phyloP scores from a whole-genome alignment of 2,888 invertebrate genomes.

The Torymus texanus region DNA sequence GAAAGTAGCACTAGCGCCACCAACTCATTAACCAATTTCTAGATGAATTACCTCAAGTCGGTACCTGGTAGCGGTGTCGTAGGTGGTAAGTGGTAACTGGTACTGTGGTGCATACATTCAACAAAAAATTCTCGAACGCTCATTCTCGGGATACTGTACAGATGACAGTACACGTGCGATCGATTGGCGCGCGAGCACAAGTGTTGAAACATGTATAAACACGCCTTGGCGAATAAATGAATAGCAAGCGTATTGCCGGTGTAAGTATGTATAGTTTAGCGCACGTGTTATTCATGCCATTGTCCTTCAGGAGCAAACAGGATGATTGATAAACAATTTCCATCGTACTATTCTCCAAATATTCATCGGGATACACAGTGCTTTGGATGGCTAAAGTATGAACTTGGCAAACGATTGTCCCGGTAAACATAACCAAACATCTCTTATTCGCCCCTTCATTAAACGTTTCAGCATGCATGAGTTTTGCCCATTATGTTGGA shows the following conservation, averaged over 20 bases:
- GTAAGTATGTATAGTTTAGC: not conserved
- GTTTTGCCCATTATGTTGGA: slow-evolving; percentile 67
- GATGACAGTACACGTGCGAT: no score
- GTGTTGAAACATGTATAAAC: no score
- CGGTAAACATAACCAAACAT: slow-evolving; percentile 38
- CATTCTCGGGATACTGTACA: no score
- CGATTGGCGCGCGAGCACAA: no score
- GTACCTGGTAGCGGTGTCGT: no score
- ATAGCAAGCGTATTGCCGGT: not conserved
- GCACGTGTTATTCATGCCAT: slow-evolving; percentile 14
- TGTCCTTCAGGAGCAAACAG: not conserved
- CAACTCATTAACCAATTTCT: no score
- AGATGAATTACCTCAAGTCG: no score
- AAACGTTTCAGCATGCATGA: slow-evolving; percentile 64
- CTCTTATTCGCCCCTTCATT: slow-evolving; percentile 4
- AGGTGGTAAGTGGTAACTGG: no score
- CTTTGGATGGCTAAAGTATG: slow-evolving; percentile 50
- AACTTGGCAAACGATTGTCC: slow-evolving; percentile 14
- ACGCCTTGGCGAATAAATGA: no score
- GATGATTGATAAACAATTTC: slow-evolving; percentile 1
- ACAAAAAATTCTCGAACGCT: no score
- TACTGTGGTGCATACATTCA: no score
- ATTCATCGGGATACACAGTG: not conserved
- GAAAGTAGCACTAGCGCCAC: no score
- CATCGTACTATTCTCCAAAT: slow-evolving; percentile 27